A percentile compares a stretch with the other conserved stretches of the same genome.
phyloP scores from a whole-genome alignment of 2,888 invertebrate species.

The Andrena camellia region DNA sequence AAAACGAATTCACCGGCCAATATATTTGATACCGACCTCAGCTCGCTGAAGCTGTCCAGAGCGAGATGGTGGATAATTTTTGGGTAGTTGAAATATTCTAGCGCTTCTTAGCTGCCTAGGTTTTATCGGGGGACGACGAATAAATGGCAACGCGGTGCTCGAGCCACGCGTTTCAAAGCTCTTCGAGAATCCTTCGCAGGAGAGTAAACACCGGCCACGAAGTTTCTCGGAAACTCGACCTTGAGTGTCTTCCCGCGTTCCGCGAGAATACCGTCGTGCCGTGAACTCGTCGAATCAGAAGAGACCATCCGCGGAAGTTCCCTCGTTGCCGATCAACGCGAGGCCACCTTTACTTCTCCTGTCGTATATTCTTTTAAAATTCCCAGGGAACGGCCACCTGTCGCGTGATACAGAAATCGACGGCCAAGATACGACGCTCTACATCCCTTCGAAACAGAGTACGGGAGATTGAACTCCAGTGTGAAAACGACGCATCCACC shows the following conservation, averaged over 20 bases:
- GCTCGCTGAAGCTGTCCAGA: no score
- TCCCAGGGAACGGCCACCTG: neutral
- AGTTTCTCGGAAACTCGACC: constrained; percentile 43
- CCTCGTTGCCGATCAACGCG: neutral
- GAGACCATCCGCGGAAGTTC: constrained; percentile 14
- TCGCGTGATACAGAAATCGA: neutral
- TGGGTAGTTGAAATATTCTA: constrained; percentile 34
- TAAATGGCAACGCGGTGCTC: neutral
- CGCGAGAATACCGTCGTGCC: neutral
- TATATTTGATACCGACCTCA: no score
- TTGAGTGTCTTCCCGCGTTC: constrained; percentile 45
- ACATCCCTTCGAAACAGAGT: no score
- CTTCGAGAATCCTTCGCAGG: constrained; percentile 25
- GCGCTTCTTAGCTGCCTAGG: constrained; percentile 25
- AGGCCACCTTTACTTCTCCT: neutral
- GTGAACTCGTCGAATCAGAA: neutral
- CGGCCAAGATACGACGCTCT: neutral
- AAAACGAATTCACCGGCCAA: no score
- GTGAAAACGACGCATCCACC: no score
- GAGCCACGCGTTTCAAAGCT: constrained; percentile 14
- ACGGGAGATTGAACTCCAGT: no score
- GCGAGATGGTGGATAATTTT: neutral
- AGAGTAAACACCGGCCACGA: constrained; percentile 27
- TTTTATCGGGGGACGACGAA: constrained; percentile 38
- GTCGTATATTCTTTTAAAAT: neutral